Evolutionary conservation across 2,113 vertebrate genomes (phyloP).

Genomic region (Oostethus manadensis): DNA sequence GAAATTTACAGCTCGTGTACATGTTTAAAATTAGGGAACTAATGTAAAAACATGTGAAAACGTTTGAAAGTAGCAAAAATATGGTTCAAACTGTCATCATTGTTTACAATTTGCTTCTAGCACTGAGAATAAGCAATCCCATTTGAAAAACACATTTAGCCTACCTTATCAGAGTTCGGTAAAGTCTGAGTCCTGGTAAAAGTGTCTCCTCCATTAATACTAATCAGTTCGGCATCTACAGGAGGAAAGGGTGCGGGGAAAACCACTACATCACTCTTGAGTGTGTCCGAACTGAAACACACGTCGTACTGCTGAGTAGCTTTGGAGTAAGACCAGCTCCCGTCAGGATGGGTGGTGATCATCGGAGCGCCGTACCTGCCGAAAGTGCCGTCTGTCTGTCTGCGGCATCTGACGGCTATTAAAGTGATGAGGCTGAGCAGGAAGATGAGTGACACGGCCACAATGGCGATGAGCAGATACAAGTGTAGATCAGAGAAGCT

Average conservation of each 20-base stretch:
- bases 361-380: slow-evolving; percentile 45
- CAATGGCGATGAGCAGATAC: slow-evolving; percentile 72
- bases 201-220: slow-evolving; percentile 36
- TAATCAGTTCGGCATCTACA: slow-evolving; percentile 37
- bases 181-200: slow-evolving; percentile 28
- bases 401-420: slow-evolving; percentile 52
- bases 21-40: too few relatives aligned
- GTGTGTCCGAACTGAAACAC: slow-evolving; percentile 64
- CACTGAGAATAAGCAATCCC: too few relatives aligned
- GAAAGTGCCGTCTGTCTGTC: slow-evolving; percentile 34
- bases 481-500: slow-evolving; percentile 69
- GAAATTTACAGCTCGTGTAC: too few relatives aligned
- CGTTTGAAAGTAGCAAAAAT: too few relatives aligned
- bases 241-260: slow-evolving; percentile 21
- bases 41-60: too few relatives aligned
- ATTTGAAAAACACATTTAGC: too few relatives aligned
- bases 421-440: slow-evolving; percentile 51
- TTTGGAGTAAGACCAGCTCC: slow-evolving; percentile 66
- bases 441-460: slow-evolving; percentile 74
- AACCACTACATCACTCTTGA: slow-evolving; percentile 60
- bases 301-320: slow-evolving; percentile 64
- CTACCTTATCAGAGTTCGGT: not conserved
- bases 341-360: slow-evolving; percentile 60
- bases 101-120: too few relatives aligned
- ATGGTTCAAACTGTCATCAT: too few relatives aligned